Percentiles rank a stretch among this genome's conserved stretches.
Evolutionary conservation across 1,140 invertebrate species (phyloP).

Genomic region (Chironomus striatipennis): DNA sequence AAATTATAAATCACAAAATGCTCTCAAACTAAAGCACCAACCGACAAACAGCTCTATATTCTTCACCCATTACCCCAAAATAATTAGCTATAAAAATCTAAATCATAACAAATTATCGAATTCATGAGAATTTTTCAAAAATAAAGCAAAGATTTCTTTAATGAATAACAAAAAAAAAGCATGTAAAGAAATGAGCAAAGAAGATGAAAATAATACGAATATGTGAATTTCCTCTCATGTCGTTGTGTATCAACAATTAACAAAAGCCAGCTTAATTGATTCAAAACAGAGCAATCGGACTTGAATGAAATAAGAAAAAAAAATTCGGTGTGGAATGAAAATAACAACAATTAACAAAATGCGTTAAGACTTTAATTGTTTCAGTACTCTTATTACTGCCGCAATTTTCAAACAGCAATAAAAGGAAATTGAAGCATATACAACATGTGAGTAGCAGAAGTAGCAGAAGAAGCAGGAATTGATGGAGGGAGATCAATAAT

Average conservation of each 20-base stretch:
- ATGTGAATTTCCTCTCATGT: slow-evolving; percentile 19
- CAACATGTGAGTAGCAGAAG: background rate
- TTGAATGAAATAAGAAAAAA: slow-evolving; percentile 14
- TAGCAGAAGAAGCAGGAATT: no score
- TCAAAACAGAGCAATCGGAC: slow-evolving; percentile 10
- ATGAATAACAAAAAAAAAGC: background rate
- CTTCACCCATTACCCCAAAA: no score
- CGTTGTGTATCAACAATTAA: slow-evolving; percentile 24
- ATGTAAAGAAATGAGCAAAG: background rate
- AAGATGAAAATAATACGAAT: background rate
- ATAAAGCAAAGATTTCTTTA: no score
- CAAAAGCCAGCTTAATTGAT: slow-evolving; percentile 23
- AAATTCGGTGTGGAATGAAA: background rate
- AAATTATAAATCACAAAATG: no score
- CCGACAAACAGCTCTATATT: no score
- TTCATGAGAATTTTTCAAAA: slow-evolving; percentile 20
- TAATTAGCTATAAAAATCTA: background rate
- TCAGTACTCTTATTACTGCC: background rate
- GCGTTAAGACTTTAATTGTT: background rate
- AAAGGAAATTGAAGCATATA: background rate
- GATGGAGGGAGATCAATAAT: background rate
- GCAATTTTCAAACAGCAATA: background rate
- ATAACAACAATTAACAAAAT: slow-evolving; percentile 9
- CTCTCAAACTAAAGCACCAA: no score
- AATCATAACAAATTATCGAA: slow-evolving; percentile 23